These are phyloP conservation scores for Etheostoma perlongum DNA, from an alignment of 2,797 vertebrate genomes.

Conservation along the genomic window DNA sequence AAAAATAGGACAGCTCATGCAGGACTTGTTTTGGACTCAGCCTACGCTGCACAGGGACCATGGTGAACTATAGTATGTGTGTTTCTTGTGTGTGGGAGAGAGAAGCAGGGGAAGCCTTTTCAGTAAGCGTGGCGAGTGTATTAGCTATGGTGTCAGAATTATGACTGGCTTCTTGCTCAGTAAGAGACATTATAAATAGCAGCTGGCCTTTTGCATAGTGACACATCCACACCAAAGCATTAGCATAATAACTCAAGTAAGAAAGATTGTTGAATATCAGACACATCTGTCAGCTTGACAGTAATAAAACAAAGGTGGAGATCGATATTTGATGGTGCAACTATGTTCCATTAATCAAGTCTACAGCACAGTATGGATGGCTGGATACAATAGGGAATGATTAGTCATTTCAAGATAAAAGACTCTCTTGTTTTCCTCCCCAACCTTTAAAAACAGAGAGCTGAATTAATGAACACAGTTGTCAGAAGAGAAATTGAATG, in stretches of 20 bases:
- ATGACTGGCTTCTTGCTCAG: conserved; percentile 66
- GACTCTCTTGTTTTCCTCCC: conserved; percentile 22
- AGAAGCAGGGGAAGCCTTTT: conserved; percentile 65
- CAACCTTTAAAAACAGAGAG: conserved; percentile 11
- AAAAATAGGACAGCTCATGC: conserved; percentile 76
- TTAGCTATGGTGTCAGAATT: conserved; percentile 65
- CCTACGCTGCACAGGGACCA: conserved; percentile 56
- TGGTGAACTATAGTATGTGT: conserved; percentile 39
- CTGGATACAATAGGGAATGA: conserved; percentile 39
- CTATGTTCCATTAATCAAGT: conserved; percentile 48
- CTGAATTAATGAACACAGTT: conserved; percentile 39
- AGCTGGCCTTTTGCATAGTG: conserved; percentile 70
- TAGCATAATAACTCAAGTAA: conserved; percentile 29
- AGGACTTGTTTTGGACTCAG: conserved; percentile 63
- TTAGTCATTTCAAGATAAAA: conserved; percentile 36
- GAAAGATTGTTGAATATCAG: conserved; percentile 33
- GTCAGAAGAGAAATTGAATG: conserved; percentile 34
- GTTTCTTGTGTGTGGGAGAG: conserved; percentile 22
- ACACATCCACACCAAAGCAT: conserved; percentile 60
- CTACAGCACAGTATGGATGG: conserved; percentile 3
- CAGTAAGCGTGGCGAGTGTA: conserved; percentile 45
- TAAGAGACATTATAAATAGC: conserved; percentile 75
- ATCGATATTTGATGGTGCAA: conserved; percentile 53
- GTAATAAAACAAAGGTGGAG: conserved; percentile 28
- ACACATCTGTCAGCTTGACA: conserved; percentile 51